These are phyloP conservation scores for Upupa epops DNA, from an alignment of 2,113 vertebrate species.

Conservation along the genomic window DNA sequence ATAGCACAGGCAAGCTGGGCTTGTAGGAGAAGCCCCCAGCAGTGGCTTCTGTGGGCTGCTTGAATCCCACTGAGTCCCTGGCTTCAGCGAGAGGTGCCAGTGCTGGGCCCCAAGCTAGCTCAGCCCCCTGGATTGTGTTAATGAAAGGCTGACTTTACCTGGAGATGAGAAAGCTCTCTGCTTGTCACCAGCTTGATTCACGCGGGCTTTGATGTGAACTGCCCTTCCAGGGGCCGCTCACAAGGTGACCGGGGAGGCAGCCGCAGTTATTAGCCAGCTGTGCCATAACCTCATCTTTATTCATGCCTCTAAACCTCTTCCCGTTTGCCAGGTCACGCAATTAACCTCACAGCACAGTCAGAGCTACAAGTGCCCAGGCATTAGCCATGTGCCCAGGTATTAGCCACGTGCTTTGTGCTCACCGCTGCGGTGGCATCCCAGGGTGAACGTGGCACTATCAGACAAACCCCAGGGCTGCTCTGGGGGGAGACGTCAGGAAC, in stretches of 20 bases:
- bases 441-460: background rate
- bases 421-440: background rate
- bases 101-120: background rate
- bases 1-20: background rate
- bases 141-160: slow-evolving; percentile 6
- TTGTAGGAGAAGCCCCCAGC: background rate
- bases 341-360: background rate
- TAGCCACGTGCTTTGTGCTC: background rate
- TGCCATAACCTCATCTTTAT: slow-evolving; percentile 9
- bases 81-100: background rate
- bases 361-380: background rate
- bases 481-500: background rate
- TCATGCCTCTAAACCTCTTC: slow-evolving; percentile 17
- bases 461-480: background rate
- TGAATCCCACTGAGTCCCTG: background rate
- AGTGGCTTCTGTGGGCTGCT: background rate
- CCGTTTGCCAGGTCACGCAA: background rate
- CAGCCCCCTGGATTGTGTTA: background rate
- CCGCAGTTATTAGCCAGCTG: background rate
- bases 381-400: background rate
- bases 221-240: background rate
- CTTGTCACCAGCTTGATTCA: slow-evolving; percentile 37
- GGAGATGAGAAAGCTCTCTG: slow-evolving; percentile 26
- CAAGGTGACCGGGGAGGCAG: background rate
- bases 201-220: slow-evolving; percentile 11